Conservation (phyloP, 2,113 vertebrate genomes). For the Gallinago paraguaiae region DNA sequence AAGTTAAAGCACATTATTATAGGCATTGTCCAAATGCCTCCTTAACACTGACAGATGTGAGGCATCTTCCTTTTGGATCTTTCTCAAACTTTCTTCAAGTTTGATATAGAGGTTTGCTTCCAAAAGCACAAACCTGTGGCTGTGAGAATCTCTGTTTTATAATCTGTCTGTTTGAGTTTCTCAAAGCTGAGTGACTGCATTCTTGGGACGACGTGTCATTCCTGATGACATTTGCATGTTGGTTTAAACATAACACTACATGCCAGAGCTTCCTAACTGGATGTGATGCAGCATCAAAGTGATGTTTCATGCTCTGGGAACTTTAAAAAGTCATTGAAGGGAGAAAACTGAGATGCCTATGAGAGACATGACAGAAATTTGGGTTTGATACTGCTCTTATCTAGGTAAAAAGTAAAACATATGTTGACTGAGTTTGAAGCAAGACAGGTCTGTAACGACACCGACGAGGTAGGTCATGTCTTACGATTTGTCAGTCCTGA, state of each 20-base stretch:
- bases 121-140: constrained; percentile 18
- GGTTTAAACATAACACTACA: constrained; percentile 48
- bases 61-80: not conserved
- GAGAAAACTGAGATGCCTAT: constrained; percentile 36
- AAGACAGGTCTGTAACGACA: not conserved
- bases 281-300: constrained; percentile 71
- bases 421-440: not conserved
- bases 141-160: constrained; percentile 4
- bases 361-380: constrained; percentile 34
- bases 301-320: constrained; percentile 67
- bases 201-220: constrained; percentile 38
- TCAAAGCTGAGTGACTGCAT: constrained; percentile 52
- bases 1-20: not conserved
- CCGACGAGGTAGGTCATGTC: not conserved
- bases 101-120: not conserved
- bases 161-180: constrained; percentile 28
- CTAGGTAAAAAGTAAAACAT: constrained; percentile 21
- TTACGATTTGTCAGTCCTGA: not conserved
- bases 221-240: constrained; percentile 61
- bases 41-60: not conserved
- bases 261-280: constrained; percentile 54
- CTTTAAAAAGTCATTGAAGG: constrained; percentile 50
- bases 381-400: not conserved
- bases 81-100: not conserved
- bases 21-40: accelerated